Evolutionary conservation across 2,888 invertebrate species (phyloP).

Genomic region (Ditylenchus weischeri): DNA sequence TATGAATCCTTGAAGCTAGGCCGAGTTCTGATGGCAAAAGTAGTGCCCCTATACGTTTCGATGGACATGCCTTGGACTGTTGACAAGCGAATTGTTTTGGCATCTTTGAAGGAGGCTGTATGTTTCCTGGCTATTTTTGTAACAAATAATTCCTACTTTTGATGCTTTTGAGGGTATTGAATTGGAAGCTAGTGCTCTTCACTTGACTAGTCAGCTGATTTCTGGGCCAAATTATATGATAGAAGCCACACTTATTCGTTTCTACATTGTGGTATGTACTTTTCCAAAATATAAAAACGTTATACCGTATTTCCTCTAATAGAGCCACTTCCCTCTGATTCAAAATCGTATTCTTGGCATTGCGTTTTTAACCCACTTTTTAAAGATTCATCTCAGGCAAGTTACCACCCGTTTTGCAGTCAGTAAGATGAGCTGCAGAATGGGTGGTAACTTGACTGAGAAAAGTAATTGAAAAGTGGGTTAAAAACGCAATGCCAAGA

Average conservation of each 20-base stretch:
- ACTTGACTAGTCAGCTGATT: slow-evolving; percentile 72
- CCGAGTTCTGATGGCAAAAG: slow-evolving; percentile 42
- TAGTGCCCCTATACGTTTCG: slow-evolving; percentile 47
- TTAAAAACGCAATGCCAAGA: too few species aligned
- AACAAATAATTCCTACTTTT: not conserved
- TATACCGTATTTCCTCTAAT: too few species aligned
- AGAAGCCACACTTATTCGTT: slow-evolving; percentile 68
- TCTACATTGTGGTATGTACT: slow-evolving; percentile 45
- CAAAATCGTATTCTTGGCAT: too few species aligned
- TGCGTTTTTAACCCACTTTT: too few species aligned
- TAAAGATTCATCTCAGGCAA: too few species aligned
- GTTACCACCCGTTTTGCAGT: too few species aligned
- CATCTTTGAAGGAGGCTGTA: slow-evolving; percentile 45
- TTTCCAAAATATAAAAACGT: too few species aligned
- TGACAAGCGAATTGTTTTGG: slow-evolving; percentile 39
- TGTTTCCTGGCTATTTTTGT: not conserved
- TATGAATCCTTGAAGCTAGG: slow-evolving; percentile 44
- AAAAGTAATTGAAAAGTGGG: too few species aligned
- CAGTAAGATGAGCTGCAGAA: too few species aligned
- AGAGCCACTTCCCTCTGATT: too few species aligned
- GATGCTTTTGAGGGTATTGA: slow-evolving; percentile 60
- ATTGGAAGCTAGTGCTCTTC: slow-evolving; percentile 69
- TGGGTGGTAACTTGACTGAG: too few species aligned
- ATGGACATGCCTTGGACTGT: slow-evolving; percentile 53
- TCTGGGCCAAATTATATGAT: slow-evolving; percentile 76